A percentile compares a stretch with the other conserved stretches of the same genome.
Conservation (phyloP, 64 coral and sea anemone species). For the Porites lutea region DNA sequence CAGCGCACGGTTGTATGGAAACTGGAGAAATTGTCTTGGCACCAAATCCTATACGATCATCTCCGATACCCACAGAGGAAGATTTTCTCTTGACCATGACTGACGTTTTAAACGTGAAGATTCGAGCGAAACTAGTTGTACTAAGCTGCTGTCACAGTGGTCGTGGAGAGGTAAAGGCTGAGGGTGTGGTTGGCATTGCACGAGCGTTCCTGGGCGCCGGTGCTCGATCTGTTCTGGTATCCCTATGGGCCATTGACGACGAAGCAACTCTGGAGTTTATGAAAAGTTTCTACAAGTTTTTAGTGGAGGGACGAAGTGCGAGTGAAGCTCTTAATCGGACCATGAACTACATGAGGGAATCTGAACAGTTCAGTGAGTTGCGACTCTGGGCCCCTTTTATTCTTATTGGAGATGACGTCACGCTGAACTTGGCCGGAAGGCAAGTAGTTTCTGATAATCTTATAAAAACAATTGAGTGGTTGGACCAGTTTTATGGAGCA, state of each 20-base stretch:
- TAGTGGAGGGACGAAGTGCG: not conserved
- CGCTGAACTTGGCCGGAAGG: not conserved
- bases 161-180: not conserved
- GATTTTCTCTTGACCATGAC: constrained; percentile 13
- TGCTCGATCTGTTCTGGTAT: constrained; percentile 11
- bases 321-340: not conserved
- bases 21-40: constrained; percentile 1
- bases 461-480: not conserved
- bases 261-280: not conserved
- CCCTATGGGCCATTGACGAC: constrained; percentile 5
- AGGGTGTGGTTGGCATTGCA: constrained; percentile 4
- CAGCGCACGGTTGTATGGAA: not conserved
- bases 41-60: not conserved
- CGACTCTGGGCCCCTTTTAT: not conserved
- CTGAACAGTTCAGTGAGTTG: not conserved
- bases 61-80: not conserved
- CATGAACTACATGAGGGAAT: not conserved
- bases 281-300: not conserved
- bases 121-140: not conserved
- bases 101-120: not conserved
- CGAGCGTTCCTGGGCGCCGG: not conserved
- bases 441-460: not conserved
- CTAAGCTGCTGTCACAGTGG: not conserved
- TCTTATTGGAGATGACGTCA: constrained; percentile 1
- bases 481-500: too few relatives aligned